phyloP scores from a whole-genome alignment of 1,140 invertebrate genomes.

The Drosophila persimilis region DNA sequence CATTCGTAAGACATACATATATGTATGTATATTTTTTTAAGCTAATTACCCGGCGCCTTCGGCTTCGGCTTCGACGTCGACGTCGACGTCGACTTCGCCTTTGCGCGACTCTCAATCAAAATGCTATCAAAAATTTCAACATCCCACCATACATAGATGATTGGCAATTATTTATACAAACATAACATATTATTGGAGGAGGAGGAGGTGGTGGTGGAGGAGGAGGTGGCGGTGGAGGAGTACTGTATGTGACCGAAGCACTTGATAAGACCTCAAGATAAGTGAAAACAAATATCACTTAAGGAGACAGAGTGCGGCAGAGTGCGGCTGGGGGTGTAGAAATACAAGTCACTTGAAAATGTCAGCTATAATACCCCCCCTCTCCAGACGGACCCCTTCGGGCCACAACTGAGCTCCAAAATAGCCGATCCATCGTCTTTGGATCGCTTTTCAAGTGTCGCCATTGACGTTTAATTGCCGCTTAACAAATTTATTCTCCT shows the following conservation, averaged over 20 bases:
- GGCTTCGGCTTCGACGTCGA: neutral
- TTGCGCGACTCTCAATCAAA: slow-evolving; percentile 20
- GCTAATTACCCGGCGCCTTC: slow-evolving; percentile 58
- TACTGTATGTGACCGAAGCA: slow-evolving; percentile 30
- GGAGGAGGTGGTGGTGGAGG: too few species aligned
- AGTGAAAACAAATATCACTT: slow-evolving; percentile 43
- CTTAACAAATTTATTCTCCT: slow-evolving; percentile 45
- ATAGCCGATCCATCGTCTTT: slow-evolving; percentile 41
- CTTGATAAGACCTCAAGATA: slow-evolving; percentile 53
- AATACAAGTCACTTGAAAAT: slow-evolving; percentile 57
- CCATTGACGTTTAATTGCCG: slow-evolving; percentile 52
- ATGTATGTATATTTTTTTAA: slow-evolving; percentile 19
- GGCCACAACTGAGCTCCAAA: neutral
- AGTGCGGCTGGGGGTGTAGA: neutral
- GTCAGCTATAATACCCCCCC: slow-evolving; percentile 46
- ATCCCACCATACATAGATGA: slow-evolving; percentile 17
- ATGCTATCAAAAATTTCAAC: slow-evolving; percentile 16
- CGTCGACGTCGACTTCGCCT: neutral
- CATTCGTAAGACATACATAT: neutral
- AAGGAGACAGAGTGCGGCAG: too few species aligned
- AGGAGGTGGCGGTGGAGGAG: neutral
- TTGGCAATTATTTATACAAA: slow-evolving; percentile 14
- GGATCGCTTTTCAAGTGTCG: slow-evolving; percentile 50
- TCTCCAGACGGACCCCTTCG: neutral
- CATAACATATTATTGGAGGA: neutral